phyloP scores from a whole-genome alignment of 2,888 invertebrate species.

The Tenthredo notha region DNA sequence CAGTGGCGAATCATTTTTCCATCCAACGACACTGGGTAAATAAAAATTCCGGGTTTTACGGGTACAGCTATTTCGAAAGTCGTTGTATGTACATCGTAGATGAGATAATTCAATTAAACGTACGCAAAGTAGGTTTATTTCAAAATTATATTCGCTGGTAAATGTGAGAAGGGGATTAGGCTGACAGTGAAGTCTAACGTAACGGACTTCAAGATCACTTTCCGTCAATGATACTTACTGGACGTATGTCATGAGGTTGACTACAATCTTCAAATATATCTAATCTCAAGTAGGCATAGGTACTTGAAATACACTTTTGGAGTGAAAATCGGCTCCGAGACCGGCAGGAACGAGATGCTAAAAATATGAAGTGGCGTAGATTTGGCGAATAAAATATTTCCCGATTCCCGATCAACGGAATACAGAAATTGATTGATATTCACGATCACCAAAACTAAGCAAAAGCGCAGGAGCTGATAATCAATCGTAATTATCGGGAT shows the following conservation, averaged over 20 bases:
- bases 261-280: constrained; percentile 10
- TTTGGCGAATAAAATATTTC: neutral
- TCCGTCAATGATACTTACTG: neutral
- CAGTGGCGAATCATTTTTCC: neutral
- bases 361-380: neutral
- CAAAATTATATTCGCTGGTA: neutral
- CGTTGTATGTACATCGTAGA: neutral
- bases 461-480: neutral
- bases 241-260: constrained; percentile 13
- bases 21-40: constrained; percentile 9
- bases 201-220: constrained; percentile 8
- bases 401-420: neutral
- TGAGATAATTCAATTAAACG: constrained; percentile 21
- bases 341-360: neutral
- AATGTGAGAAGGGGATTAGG: neutral
- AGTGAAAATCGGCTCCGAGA: neutral
- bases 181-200: neutral
- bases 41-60: neutral
- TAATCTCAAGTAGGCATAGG: constrained; percentile 1
- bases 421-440: neutral
- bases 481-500: neutral
- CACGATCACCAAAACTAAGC: neutral
- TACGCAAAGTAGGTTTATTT: neutral
- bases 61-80: constrained; percentile 1
- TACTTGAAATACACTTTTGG: neutral